Conservation (phyloP, 2,113 vertebrate genomes). For the Triplophysa rosa region DNA sequence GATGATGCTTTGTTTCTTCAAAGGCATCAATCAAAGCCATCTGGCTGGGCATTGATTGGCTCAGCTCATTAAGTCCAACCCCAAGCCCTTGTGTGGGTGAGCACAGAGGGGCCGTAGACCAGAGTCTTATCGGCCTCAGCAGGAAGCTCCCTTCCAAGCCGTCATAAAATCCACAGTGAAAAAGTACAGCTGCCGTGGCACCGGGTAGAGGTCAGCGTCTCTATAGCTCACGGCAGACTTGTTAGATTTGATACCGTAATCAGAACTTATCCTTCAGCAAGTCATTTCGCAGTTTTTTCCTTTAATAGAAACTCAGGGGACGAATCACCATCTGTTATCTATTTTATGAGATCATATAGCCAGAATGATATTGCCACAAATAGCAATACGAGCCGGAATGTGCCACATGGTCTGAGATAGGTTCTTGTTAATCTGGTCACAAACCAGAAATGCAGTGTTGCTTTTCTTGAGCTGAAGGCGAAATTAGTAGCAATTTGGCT, state of each 20-base stretch:
- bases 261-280: slow-evolving; percentile 32
- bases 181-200: slow-evolving; percentile 25
- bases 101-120: slow-evolving; percentile 32
- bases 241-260: slow-evolving; percentile 37
- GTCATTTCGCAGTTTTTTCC: slow-evolving; percentile 10
- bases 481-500: not conserved
- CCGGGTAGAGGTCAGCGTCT: slow-evolving; percentile 38
- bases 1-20: slow-evolving; percentile 53
- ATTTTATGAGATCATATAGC: slow-evolving; percentile 33
- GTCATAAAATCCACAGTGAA: slow-evolving; percentile 31
- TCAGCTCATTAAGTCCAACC: slow-evolving; percentile 46
- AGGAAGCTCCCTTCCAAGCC: slow-evolving; percentile 36
- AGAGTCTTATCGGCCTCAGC: slow-evolving; percentile 36
- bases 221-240: slow-evolving; percentile 33
- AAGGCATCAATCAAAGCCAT: slow-evolving; percentile 57
- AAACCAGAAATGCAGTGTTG: not conserved
- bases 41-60: slow-evolving; percentile 56
- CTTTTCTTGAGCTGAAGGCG: not conserved
- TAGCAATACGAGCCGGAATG: not conserved
- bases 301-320: slow-evolving; percentile 35
- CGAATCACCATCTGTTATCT: slow-evolving; percentile 40
- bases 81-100: slow-evolving; percentile 35
- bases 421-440: not conserved
- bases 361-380: slow-evolving; percentile 6
- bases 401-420: not conserved